phyloP scores from a whole-genome alignment of 92 coral and sea anemone genomes.

The Scolanthus callimorphus region DNA sequence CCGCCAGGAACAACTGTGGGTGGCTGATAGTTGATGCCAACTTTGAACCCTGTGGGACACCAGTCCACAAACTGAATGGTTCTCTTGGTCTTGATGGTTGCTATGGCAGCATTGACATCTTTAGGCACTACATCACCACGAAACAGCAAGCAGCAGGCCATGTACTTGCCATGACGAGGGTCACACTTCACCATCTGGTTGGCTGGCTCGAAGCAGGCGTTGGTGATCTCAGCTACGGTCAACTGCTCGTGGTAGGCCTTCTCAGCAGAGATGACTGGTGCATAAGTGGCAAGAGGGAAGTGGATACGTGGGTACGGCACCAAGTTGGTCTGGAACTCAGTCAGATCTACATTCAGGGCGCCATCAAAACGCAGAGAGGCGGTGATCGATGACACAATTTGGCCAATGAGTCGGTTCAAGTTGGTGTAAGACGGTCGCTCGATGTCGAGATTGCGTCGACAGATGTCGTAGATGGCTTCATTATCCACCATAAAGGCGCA shows the following conservation, averaged over 20 bases:
- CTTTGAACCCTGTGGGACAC: slow-evolving; percentile 92
- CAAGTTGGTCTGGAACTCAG: slow-evolving; percentile 85
- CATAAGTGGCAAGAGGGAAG: slow-evolving; percentile 81
- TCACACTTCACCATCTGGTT: slow-evolving; percentile 81
- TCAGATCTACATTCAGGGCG: slow-evolving; percentile 69
- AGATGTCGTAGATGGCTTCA: slow-evolving; percentile 75
- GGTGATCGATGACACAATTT: slow-evolving; percentile 75
- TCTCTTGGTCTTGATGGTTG: slow-evolving; percentile 43
- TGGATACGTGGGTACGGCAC: slow-evolving; percentile 85
- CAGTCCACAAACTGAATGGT: slow-evolving; percentile 79
- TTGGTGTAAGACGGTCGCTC: slow-evolving; percentile 92
- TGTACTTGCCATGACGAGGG: slow-evolving; percentile 65
- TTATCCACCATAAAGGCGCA: slow-evolving; percentile 80
- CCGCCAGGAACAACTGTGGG: slow-evolving; percentile 71
- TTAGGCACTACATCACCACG: slow-evolving; percentile 77
- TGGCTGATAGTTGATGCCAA: slow-evolving; percentile 83
- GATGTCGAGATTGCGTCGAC: slow-evolving; percentile 80
- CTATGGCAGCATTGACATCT: slow-evolving; percentile 75
- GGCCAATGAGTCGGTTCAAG: slow-evolving; percentile 92
- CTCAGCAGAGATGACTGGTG: slow-evolving; percentile 88
- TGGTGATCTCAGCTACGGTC: slow-evolving; percentile 76
- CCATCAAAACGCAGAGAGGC: slow-evolving; percentile 82
- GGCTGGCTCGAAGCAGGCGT: slow-evolving; percentile 81
- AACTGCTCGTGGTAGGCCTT: slow-evolving; percentile 87
- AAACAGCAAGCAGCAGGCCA: slow-evolving; percentile 68